phyloP scores from a whole-genome alignment of 2,113 vertebrate species.

The Sinocyclocheilus rhinocerous region DNA sequence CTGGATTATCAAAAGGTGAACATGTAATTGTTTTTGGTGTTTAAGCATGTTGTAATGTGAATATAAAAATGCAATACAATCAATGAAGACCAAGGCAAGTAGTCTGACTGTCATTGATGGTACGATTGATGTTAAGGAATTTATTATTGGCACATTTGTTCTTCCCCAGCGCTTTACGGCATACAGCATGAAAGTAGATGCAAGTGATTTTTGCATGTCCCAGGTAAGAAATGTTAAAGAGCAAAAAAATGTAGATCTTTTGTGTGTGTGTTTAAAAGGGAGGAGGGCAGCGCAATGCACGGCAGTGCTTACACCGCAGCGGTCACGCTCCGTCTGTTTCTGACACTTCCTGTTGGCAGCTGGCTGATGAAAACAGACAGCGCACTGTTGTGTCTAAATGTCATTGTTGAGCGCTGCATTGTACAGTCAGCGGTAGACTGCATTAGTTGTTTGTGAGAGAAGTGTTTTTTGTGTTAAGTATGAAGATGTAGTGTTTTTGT shows the following conservation, averaged over 20 bases:
- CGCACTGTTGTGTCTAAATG: background rate
- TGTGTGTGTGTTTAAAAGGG: background rate
- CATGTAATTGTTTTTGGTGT: background rate
- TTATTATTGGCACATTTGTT: too few relatives aligned
- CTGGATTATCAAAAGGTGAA: too few relatives aligned
- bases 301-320: constrained; percentile 41
- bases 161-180: background rate
- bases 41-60: background rate
- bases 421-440: background rate
- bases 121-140: background rate
- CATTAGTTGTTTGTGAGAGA: background rate
- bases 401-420: background rate
- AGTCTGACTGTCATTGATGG: background rate
- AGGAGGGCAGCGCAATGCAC: too few relatives aligned
- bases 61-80: background rate
- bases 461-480: background rate
- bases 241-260: too few relatives aligned
- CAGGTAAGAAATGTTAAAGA: background rate
- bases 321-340: constrained; percentile 51
- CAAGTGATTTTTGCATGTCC: too few relatives aligned
- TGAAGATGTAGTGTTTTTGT: too few relatives aligned
- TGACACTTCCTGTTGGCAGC: constrained; percentile 34
- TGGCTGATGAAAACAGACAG: constrained; percentile 38
- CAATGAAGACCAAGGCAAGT: background rate
- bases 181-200: too few relatives aligned